Conservation (phyloP, 2,797 vertebrate species). For the Chelon auratus region DNA sequence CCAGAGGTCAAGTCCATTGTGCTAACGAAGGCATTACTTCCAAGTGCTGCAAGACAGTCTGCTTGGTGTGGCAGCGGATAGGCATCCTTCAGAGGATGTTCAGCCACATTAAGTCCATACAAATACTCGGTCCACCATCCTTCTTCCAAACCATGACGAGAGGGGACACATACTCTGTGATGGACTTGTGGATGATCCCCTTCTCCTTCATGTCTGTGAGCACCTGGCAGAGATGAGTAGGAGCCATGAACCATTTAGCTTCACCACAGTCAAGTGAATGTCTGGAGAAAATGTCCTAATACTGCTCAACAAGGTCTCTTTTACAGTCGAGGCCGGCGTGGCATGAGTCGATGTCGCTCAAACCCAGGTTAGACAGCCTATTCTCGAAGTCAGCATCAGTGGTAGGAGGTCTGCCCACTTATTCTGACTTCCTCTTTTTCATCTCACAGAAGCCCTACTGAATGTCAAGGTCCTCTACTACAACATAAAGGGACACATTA, state of each 20-base stretch:
- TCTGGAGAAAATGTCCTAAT: background rate
- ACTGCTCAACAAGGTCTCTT: background rate
- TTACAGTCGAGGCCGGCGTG: background rate
- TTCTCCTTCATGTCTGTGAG: too few relatives aligned
- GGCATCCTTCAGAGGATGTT: background rate
- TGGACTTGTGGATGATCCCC: too few relatives aligned
- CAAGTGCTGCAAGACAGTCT: background rate
- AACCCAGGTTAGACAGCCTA: background rate
- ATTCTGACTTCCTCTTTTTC: too few relatives aligned
- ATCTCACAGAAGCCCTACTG: background rate
- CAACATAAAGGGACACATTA: background rate
- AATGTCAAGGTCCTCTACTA: background rate
- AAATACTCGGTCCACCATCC: too few relatives aligned
- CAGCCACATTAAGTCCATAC: too few relatives aligned
- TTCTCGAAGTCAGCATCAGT: background rate
- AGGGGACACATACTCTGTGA: too few relatives aligned
- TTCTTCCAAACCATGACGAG: too few relatives aligned
- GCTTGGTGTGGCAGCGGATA: background rate
- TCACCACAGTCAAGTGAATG: slow-evolving; percentile 3
- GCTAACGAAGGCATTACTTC: background rate
- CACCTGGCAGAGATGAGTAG: background rate
- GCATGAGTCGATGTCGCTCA: background rate
- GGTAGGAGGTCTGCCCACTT: too few relatives aligned
- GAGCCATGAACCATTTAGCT: background rate
- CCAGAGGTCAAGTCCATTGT: too few relatives aligned